These are phyloP conservation scores for Gastrophysa polygoni DNA, from an alignment of 2,888 invertebrate species.

Conservation along the genomic window DNA sequence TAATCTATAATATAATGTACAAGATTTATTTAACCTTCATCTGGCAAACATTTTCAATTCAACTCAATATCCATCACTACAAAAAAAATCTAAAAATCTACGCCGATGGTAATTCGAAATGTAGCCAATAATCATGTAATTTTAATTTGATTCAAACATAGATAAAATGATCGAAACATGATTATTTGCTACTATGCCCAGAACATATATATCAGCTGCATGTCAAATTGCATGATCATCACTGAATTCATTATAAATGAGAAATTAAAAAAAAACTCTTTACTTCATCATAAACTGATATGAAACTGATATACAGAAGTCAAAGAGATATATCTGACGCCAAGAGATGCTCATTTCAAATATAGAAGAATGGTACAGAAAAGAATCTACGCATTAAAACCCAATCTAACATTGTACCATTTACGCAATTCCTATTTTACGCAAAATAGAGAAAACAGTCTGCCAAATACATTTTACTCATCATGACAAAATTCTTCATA, in stretches of 20 bases:
- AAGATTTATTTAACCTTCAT: conserved; percentile 24
- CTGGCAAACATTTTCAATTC: conserved; percentile 25
- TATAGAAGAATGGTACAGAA: conserved; percentile 7
- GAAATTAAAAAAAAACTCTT: neutral
- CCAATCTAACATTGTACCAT: conserved; percentile 3
- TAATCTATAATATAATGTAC: neutral
- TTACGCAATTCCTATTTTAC: conserved; percentile 21
- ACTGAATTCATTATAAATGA: neutral
- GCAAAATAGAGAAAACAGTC: conserved; percentile 20
- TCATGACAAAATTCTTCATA: neutral
- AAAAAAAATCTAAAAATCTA: neutral
- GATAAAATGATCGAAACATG: neutral
- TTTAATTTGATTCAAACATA: conserved; percentile 3
- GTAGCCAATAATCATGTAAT: conserved; percentile 15
- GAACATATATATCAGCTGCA: conserved; percentile 1
- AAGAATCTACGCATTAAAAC: conserved; percentile 20
- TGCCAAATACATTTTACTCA: conserved; percentile 20
- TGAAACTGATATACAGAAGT: conserved; percentile 12
- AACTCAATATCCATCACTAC: conserved; percentile 3
- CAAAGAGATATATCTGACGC: conserved; percentile 21
- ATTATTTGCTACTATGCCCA: conserved; percentile 15
- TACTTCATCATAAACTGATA: neutral
- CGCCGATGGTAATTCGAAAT: neutral
- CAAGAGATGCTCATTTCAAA: conserved; percentile 21
- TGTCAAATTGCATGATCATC: neutral